phyloP scores from a whole-genome alignment of 2,113 vertebrate species.

The Seriola aureovittata region DNA sequence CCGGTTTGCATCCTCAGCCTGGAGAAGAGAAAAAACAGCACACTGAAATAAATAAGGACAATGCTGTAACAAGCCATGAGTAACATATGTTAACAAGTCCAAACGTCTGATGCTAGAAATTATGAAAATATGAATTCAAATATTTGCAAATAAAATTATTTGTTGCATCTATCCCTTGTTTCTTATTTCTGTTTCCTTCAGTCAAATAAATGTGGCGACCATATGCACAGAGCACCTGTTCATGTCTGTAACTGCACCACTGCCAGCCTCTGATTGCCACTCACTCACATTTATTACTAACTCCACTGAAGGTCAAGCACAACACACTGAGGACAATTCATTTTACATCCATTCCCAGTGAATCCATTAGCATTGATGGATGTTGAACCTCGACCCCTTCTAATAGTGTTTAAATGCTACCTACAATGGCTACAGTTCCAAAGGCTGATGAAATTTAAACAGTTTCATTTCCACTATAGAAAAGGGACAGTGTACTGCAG shows the following conservation, averaged over 20 bases:
- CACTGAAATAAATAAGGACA: not conserved
- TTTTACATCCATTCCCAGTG: constrained; percentile 24
- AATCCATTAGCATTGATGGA: constrained; percentile 48
- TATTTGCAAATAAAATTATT: not conserved
- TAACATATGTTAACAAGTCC: too few species aligned
- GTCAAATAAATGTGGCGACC: not conserved
- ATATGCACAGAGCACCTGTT: not conserved
- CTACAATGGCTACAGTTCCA: not conserved
- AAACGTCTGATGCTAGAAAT: too few species aligned
- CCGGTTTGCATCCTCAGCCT: constrained; percentile 94
- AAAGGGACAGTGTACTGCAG: not conserved
- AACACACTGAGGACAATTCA: constrained; percentile 36
- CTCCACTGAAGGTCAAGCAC: constrained; percentile 57
- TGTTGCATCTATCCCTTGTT: not conserved
- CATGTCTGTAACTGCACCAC: not conserved
- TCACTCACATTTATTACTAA: constrained; percentile 41
- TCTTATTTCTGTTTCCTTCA: not conserved
- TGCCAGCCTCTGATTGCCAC: not conserved
- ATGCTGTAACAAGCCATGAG: not conserved
- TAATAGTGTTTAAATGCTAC: constrained; percentile 46
- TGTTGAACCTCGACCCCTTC: constrained; percentile 18
- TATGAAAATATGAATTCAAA: not conserved
- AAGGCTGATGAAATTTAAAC: constrained; percentile 1
- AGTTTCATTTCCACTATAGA: not conserved
- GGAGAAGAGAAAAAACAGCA: constrained; percentile 36